Evolutionary conservation across 2,888 invertebrate genomes (phyloP), one percentile per base, ranked within the genome.

Genomic region (Amblyjoppa fuscipennis): DNA sequence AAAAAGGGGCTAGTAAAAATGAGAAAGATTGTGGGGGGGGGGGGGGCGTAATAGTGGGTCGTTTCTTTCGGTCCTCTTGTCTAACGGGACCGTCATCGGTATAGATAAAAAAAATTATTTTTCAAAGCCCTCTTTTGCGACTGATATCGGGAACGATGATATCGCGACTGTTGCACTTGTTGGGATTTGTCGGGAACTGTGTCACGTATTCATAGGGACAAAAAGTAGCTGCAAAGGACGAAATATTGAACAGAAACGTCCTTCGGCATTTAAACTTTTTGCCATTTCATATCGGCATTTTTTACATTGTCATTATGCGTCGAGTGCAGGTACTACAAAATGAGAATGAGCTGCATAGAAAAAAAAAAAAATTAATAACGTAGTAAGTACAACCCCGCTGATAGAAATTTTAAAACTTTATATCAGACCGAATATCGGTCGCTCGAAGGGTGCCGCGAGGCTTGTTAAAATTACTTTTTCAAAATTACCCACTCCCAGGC

Each of bases 1-100:
- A 78, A 78, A 74, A 81, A 66, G 16, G 45, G 45, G 31, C 25
- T 34, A 59, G 68, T 53, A 78, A 66, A 73, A 51, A 49, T 71
- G 31, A 70, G 64, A 64, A n/a, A 25, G 59, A 69, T 9, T 49
- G 45, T 41, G 20, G 20, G 20, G 20, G 20, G 20, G 20, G 25
- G 9, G 53, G 53, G 45, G 13, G 53, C 25, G 49, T 41, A 20
- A 45, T 31, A 69, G 49, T 31, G 41, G 75, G 74, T 53, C n/a
- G 53, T 2, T 16, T 34, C 61, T 31, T 75, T 56, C 61, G 49
- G 41, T 51, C 59, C 20, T 53, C 71, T 16, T 31, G 59, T 70
- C 20, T 31, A 78, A 64, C 64, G 20, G 25, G 68, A 66, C 74
- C 20, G 53, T 69, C 31, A 66, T n/a, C 13, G 20, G 41, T 38